These are phyloP conservation scores for Lamellibrachia luymesi DNA, from an alignment of 1,140 invertebrate genomes.

Conservation along the genomic window DNA sequence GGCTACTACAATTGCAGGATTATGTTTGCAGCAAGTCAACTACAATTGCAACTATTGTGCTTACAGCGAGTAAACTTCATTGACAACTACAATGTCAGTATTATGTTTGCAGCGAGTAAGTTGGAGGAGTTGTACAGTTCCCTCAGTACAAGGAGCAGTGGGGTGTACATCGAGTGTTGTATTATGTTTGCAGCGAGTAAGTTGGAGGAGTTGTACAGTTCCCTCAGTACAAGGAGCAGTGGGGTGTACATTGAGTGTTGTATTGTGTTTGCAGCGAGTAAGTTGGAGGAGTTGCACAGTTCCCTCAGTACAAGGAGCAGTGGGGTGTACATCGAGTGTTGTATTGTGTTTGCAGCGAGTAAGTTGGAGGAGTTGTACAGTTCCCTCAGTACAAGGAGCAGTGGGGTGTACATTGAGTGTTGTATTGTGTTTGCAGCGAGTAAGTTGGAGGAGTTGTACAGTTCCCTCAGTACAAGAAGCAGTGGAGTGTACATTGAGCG, in stretches of 20 bases:
- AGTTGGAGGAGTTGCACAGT: too few relatives aligned
- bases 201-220: constrained; percentile 83
- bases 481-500: constrained; percentile 93
- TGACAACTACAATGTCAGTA: not conserved
- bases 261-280: too few relatives aligned
- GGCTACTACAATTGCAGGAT: too few relatives aligned
- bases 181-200: constrained; percentile 51
- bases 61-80: not conserved
- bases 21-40: too few relatives aligned
- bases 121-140: too few relatives aligned
- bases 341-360: constrained; percentile 41
- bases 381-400: not conserved
- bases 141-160: not conserved
- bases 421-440: constrained; percentile 42
- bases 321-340: not conserved
- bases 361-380: constrained; percentile 28
- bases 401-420: not conserved
- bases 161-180: not conserved
- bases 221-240: constrained; percentile 82
- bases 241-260: too few relatives aligned
- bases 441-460: constrained; percentile 81
- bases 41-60: too few relatives aligned
- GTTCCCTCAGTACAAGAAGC: constrained; percentile 81
- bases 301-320: too few relatives aligned
- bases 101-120: constrained; percentile 47